Base-by-base conservation (phyloP, 2,888 invertebrate genomes). In the Lasioglossum calceatum region DNA sequence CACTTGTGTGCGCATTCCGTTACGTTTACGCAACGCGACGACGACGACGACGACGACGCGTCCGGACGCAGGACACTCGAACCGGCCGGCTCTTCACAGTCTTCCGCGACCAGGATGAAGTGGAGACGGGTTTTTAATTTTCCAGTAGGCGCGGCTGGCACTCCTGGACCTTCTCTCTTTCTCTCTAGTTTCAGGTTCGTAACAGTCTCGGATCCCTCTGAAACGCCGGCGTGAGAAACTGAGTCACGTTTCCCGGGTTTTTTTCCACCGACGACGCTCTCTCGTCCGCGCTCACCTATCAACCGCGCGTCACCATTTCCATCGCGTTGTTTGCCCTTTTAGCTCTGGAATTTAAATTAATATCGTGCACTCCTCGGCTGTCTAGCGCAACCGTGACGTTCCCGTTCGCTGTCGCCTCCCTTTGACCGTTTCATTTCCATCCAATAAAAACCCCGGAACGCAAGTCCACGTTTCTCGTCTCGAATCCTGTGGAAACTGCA, bases 1-100 rank as follows among this genome's bases (percentile, higher is more conserved):
- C 95, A 95, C 95, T 95, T 94, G 94, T 93, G 93, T 92, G 93
- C 95, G 93, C 95, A 95, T 94, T 95, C 94, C 94, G 93, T 93
- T 93, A 93, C 93, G 93, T 94, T 94, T 94, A 93, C 93, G 94
- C 93, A 91, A 92, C 91, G 90, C 27, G 27, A 27, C 27, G 27
- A 27, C 36, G 32, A 76, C 86, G 32, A 76, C 86, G 86, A 77
- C 77, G 77, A 58, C 83, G 86, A 77, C 47, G 76, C 50, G 39
- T 67, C 67, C 76, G 76, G 61, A 50, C 27, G 76, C 80, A 73
- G 54, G 44, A 47, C 64, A 64, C 32, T 64, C 77, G 67, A 73
- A 80, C 32, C 27, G 64, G 32, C 32, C 16, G 74, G 54, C 78
- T 67, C 64, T 42, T 23, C 32, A 70, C 54, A 67, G 71, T 72